Percentiles rank a stretch among this genome's conserved stretches.
phyloP scores from a whole-genome alignment of 2,113 vertebrate species.

The Paradoxurus hermaphroditus region DNA sequence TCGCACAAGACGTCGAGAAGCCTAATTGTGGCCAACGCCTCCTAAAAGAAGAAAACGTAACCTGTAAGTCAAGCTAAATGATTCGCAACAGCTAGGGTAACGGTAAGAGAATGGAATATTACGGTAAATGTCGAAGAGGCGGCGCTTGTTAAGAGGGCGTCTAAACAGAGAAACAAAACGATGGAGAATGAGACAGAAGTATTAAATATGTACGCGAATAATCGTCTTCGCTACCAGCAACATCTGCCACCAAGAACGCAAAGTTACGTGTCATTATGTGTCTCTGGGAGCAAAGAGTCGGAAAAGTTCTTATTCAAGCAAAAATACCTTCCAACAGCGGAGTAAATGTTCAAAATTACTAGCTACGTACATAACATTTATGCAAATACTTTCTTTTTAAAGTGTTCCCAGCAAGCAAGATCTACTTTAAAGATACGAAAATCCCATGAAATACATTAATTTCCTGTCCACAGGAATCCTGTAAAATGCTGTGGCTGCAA shows the following conservation, averaged over 20 bases:
- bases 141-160: neutral
- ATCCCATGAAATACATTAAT: conserved; percentile 71
- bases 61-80: neutral
- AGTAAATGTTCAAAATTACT: conserved; percentile 78
- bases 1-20: conserved; percentile 95
- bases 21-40: conserved; percentile 87
- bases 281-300: neutral
- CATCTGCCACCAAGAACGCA: neutral
- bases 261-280: neutral
- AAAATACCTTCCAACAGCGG: conserved; percentile 74
- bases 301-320: conserved; percentile 79
- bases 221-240: neutral
- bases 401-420: conserved; percentile 57
- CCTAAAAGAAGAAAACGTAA: conserved; percentile 76
- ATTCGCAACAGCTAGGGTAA: neutral
- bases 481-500: conserved; percentile 68
- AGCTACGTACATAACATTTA: conserved; percentile 77
- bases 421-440: conserved; percentile 78
- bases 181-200: neutral
- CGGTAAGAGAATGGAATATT: neutral
- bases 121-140: neutral
- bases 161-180: neutral
- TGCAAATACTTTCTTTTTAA: conserved; percentile 77
- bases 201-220: rapidly evolving
- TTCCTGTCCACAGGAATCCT: conserved; percentile 77